Conservation (phyloP, 2,888 invertebrate genomes). For the Chloromyia formosa region DNA sequence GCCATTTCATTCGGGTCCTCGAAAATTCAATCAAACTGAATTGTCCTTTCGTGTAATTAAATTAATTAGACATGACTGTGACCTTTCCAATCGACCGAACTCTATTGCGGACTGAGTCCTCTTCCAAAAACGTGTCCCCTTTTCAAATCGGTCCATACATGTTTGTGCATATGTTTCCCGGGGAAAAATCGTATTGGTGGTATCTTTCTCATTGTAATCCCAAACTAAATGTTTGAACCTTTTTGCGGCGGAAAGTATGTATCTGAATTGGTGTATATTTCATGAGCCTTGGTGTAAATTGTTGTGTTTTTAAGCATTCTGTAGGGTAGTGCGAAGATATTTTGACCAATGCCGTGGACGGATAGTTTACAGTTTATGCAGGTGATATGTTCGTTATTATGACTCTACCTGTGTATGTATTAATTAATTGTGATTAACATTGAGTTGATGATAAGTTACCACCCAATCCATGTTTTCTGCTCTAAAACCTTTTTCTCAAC, state of each 20-base stretch:
- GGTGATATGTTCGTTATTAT: too few species aligned
- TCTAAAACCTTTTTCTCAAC: too few species aligned
- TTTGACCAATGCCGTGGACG: too few species aligned
- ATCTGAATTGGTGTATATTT: slow-evolving; percentile 9
- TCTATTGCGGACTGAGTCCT: neutral
- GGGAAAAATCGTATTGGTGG: neutral
- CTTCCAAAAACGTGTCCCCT: slow-evolving; percentile 2
- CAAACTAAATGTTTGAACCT: neutral
- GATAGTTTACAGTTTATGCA: too few species aligned
- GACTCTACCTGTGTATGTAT: too few species aligned
- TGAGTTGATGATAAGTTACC: too few species aligned
- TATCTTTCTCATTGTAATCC: neutral
- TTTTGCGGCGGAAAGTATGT: neutral
- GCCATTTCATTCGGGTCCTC: slow-evolving; percentile 31
- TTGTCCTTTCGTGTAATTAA: slow-evolving; percentile 50
- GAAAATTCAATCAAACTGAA: slow-evolving; percentile 50
- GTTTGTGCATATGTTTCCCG: slow-evolving; percentile 10
- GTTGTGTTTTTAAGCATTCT: neutral
- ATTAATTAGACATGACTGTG: slow-evolving; percentile 50
- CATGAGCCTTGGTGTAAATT: slow-evolving; percentile 28
- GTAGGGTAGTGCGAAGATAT: neutral
- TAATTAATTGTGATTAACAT: too few species aligned
- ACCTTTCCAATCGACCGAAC: slow-evolving; percentile 48
- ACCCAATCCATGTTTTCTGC: too few species aligned
- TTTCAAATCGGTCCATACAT: neutral